Conservation (phyloP, 2,113 vertebrate species). For the Tyto alba region DNA sequence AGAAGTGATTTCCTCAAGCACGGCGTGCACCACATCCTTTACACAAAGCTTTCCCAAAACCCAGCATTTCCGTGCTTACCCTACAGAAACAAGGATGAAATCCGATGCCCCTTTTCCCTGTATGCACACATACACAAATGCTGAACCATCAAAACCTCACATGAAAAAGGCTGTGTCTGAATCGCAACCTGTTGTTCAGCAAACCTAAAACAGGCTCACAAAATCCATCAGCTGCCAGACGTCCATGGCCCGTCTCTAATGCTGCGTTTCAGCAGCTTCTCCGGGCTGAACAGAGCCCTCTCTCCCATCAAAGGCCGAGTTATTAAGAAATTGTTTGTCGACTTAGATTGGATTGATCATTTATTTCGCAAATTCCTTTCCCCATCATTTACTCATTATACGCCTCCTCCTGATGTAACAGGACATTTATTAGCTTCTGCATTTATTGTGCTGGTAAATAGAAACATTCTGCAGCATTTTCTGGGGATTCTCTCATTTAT, state of each 20-base stretch:
- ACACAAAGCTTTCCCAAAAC: not conserved
- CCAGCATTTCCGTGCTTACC: not conserved
- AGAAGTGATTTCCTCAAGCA: not conserved
- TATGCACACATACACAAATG: not conserved
- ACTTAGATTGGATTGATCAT: constrained; percentile 65
- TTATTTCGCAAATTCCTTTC: constrained; percentile 69
- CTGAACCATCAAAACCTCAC: not conserved
- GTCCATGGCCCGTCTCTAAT: not conserved
- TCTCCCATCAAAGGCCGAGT: constrained; percentile 45
- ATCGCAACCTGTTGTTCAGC: not conserved
- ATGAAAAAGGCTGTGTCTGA: not conserved
- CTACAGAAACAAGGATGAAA: not conserved
- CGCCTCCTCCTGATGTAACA: constrained; percentile 68
- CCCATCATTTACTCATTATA: constrained; percentile 80
- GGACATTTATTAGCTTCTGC: constrained; percentile 75
- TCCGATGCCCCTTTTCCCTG: not conserved
- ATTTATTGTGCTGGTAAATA: constrained; percentile 69
- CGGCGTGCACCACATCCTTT: rapidly evolving
- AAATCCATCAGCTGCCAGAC: not conserved
- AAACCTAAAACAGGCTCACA: not conserved
- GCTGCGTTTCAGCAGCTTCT: not conserved
- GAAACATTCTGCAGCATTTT: constrained; percentile 68
- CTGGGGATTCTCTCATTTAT: constrained; percentile 72
- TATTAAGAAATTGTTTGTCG: constrained; percentile 75
- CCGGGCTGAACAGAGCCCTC: not conserved